Base-by-base conservation (phyloP, 1,140 invertebrate species). In the Coenobita brevimanus region DNA sequence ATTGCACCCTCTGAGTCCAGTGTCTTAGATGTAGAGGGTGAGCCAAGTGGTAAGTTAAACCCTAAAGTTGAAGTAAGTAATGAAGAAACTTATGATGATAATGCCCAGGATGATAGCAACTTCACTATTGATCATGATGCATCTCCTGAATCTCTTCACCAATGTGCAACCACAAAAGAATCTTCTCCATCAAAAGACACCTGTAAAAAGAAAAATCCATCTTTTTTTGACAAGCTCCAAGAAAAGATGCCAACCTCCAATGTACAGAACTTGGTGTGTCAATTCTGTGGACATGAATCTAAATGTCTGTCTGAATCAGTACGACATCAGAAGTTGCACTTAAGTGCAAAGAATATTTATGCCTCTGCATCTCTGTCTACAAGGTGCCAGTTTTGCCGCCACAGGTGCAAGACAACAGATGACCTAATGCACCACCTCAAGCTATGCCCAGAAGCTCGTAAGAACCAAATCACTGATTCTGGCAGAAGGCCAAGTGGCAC, bases 281-380 rank as follows among this genome's bases (percentile, higher is more conserved):
- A 94, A 90, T 94, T 94, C 81, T 97, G 96, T 91, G 95, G 95
- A 2, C 95, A 97, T 91, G 94, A 96, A 92, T 96, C 96, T 83
- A 97, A 97, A 92, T 97, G 96, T 92, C 93, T 96, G n/a, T 96
- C 96, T 15, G 97, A 97, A 92, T 94, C 95, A 88, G 94, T 95
- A 17, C 94, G 95, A 67, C 96, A 96, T 91, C 94, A 95, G 92
- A 95, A 96, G 91, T 94, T 94, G 79, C 96, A 96, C 86, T 93
- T 94, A 1, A 94, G 92, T 92, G 94, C 92, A 30, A 89, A 84
- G 67, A 89, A 89, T 85, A 82, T 88, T 27, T 50, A 91, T 82
- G 82, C 89, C 50, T 73, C 88, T 13, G 69, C 80, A 50, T 89
- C 71, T 27, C 89, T 89, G 33, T 96, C 96, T 13, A 95, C 95